These are phyloP conservation scores for Epinotia brunnichana DNA, from an alignment of 2,888 invertebrate genomes.

Conservation along the genomic window DNA sequence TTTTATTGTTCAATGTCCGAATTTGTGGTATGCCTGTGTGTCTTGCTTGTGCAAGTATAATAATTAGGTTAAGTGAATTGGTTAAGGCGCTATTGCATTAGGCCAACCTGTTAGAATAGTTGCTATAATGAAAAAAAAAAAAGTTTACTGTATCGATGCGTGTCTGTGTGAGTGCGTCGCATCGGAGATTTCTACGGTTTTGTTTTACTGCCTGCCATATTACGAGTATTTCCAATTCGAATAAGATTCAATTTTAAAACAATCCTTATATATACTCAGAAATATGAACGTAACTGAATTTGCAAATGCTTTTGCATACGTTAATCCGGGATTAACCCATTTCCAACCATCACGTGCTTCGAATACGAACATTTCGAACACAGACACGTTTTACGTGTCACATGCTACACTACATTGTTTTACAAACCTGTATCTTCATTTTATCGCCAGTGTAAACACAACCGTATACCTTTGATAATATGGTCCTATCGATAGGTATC, in stretches of 20 bases:
- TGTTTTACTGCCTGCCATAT: no score
- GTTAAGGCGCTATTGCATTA: no score
- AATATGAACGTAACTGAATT: not conserved
- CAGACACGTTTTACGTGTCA: not conserved
- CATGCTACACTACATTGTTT: not conserved
- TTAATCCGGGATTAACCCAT: conserved; percentile 8
- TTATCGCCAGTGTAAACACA: not conserved
- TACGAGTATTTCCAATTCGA: no score
- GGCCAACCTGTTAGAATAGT: no score
- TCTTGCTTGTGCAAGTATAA: no score
- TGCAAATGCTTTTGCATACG: not conserved
- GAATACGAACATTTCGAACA: not conserved
- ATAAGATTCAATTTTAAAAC: not conserved
- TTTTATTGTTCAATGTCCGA: no score
- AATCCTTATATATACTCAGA: not conserved
- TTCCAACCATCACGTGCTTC: not conserved
- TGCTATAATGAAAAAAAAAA: no score
- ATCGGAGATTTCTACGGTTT: no score
- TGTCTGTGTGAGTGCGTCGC: no score
- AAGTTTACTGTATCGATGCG: no score
- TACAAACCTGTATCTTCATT: not conserved
- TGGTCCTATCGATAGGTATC: not conserved
- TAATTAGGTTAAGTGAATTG: no score
- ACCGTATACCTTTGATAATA: not conserved
- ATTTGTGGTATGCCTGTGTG: no score